These are phyloP conservation scores for Toxotes jaculatrix DNA, from an alignment of 2,113 vertebrate species.

Conservation along the genomic window DNA sequence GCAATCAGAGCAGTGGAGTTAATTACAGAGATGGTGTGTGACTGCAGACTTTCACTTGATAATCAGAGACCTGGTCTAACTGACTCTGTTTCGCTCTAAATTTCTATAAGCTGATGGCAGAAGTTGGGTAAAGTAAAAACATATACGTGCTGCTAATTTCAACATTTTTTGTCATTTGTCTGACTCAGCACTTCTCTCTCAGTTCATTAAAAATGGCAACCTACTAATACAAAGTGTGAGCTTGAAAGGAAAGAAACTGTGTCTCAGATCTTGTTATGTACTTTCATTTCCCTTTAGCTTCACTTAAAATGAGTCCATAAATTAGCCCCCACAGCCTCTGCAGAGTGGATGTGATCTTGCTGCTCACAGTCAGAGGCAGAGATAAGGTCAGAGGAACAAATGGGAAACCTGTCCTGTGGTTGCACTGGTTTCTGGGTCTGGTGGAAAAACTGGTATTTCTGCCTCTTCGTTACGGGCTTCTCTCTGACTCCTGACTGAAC, in stretches of 20 bases:
- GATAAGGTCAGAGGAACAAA: too few relatives aligned
- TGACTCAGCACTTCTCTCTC: too few relatives aligned
- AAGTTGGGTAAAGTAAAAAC: neutral
- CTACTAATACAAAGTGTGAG: neutral
- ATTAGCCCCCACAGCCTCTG: neutral
- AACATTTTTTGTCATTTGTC: neutral
- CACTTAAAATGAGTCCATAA: neutral
- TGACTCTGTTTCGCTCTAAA: neutral
- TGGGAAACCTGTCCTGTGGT: neutral
- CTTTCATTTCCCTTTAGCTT: neutral
- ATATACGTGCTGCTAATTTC: neutral
- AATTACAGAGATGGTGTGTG: constrained; percentile 44
- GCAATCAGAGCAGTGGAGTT: constrained; percentile 46
- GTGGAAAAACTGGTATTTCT: neutral
- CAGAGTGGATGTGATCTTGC: neutral
- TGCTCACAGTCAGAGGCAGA: neutral
- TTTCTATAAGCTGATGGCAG: neutral
- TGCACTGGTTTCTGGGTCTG: neutral
- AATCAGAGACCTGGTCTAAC: constrained; percentile 7
- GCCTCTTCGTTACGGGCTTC: neutral
- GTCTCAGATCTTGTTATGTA: neutral
- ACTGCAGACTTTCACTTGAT: constrained; percentile 38
- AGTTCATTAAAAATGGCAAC: neutral
- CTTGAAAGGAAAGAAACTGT: neutral
- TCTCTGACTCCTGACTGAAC: neutral